Percentiles rank a stretch among this genome's conserved stretches.
Conservation (phyloP, 2,888 invertebrate species). For the Didymodactylos carnosus region DNA sequence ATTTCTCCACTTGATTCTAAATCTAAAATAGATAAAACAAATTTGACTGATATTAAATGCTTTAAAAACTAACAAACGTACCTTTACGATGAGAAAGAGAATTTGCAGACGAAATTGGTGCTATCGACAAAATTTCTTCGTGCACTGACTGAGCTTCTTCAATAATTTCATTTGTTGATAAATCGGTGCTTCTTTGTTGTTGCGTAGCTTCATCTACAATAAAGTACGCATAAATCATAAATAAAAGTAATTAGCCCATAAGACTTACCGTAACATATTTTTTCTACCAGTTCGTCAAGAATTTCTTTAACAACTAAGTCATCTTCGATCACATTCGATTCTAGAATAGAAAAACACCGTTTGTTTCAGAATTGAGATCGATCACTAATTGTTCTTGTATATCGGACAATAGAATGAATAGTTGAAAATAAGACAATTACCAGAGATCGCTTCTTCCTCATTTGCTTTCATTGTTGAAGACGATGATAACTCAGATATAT, state of each 20-base stretch:
- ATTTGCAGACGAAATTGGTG: too few relatives aligned
- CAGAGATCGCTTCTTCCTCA: neutral
- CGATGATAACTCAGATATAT: too few relatives aligned
- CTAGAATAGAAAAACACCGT: too few relatives aligned
- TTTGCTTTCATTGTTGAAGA: neutral
- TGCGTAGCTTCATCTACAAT: neutral
- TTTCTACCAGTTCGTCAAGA: neutral
- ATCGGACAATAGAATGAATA: too few relatives aligned
- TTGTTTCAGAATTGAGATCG: too few relatives aligned
- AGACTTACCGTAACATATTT: neutral
- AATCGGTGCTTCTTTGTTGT: neutral
- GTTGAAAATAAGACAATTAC: too few relatives aligned
- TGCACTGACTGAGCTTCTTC: neutral
- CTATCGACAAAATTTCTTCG: neutral
- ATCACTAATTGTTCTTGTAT: too few relatives aligned
- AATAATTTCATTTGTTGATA: neutral
- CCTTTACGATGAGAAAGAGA: too few relatives aligned
- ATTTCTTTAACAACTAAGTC: neutral
- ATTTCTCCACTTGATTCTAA: neutral
- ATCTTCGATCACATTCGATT: too few relatives aligned
- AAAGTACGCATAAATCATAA: too few relatives aligned
- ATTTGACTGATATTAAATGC: too few relatives aligned
- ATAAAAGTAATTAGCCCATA: neutral
- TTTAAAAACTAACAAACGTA: too few relatives aligned
- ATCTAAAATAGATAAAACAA: neutral